These are phyloP conservation scores for Hybos culiciformis DNA, from an alignment of 2,888 invertebrate genomes.

Conservation along the genomic window DNA sequence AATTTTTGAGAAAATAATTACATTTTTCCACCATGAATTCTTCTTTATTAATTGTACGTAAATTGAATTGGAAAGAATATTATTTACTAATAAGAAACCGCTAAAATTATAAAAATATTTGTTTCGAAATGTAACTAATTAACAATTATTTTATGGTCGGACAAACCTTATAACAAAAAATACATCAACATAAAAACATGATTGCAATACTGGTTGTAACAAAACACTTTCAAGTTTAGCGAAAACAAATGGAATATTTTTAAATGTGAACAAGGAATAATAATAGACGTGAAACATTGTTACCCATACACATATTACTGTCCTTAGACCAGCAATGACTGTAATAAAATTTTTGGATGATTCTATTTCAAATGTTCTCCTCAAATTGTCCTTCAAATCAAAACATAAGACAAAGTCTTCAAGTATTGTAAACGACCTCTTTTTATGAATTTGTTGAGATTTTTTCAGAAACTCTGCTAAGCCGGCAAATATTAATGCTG, in stretches of 20 bases:
- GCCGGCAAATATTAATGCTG: background rate
- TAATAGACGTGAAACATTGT: conserved; percentile 26
- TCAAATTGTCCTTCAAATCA: conserved; percentile 19
- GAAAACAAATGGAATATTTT: conserved; percentile 22
- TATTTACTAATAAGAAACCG: conserved; percentile 22
- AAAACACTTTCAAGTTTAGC: conserved; percentile 20
- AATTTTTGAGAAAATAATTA: conserved; percentile 18
- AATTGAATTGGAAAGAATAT: conserved; percentile 21
- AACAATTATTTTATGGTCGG: no score
- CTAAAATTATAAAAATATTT: conserved; percentile 13
- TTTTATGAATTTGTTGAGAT: background rate
- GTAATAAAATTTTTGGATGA: conserved; percentile 18
- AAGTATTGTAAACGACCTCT: conserved; percentile 7
- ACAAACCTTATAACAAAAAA: conserved; percentile 26
- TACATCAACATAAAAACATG: conserved; percentile 25
- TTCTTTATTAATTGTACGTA: conserved; percentile 16
- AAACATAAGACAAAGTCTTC: conserved; percentile 23
- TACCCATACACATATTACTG: conserved; percentile 25
- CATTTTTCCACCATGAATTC: conserved; percentile 17
- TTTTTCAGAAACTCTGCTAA: background rate
- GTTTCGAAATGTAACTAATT: no score
- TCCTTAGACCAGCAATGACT: conserved; percentile 23
- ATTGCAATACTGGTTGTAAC: conserved; percentile 23
- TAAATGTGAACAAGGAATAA: conserved; percentile 23
- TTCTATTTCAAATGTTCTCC: conserved; percentile 16